phyloP scores from a whole-genome alignment of 2,113 vertebrate species.

The Colius striatus region DNA sequence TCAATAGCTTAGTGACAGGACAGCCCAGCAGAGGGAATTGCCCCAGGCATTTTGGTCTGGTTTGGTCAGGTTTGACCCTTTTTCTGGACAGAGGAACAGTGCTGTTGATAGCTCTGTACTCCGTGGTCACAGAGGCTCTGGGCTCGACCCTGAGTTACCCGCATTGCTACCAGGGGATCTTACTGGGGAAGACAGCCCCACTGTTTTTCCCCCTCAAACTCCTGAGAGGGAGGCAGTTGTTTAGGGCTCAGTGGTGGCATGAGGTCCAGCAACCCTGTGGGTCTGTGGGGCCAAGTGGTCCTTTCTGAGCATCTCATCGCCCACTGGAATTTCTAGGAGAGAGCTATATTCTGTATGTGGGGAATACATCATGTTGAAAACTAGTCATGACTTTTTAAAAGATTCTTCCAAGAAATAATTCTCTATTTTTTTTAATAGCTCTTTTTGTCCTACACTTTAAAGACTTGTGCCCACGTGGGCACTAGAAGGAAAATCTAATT shows the following conservation, averaged over 20 bases:
- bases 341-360: not conserved
- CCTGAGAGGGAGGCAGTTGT: not conserved
- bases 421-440: not conserved
- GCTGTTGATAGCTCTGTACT: fast-evolving
- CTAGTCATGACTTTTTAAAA: not conserved
- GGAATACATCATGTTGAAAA: not conserved
- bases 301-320: not conserved
- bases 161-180: not conserved
- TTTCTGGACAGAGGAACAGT: not conserved
- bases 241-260: fast-evolving
- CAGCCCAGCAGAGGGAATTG: conserved; percentile 45
- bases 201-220: not conserved
- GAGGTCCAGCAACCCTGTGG: not conserved
- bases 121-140: not conserved
- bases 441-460: not conserved
- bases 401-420: not conserved
- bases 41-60: not conserved
- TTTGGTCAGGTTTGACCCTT: not conserved
- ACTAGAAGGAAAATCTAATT: conserved; percentile 18
- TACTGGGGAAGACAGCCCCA: not conserved
- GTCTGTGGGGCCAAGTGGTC: not conserved
- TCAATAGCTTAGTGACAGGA: conserved; percentile 43
- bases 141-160: not conserved
- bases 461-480: not conserved
- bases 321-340: not conserved